These are phyloP conservation scores for Bacillus rossius DNA, from an alignment of 1,140 invertebrate species.

Conservation along the genomic window DNA sequence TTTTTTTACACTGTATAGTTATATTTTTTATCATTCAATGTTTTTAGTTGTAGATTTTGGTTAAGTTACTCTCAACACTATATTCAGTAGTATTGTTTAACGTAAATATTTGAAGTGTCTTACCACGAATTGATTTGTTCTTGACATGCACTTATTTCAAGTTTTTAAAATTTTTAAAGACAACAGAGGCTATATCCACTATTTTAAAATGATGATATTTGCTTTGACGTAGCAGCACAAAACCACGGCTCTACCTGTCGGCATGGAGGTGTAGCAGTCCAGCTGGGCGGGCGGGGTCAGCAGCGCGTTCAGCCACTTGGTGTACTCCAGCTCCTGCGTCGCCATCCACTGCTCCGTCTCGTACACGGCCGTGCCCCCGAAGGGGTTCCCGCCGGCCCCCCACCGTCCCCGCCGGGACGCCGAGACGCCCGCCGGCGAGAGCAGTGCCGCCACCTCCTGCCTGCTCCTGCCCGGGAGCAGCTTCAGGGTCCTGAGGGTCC, in stretches of 20 bases:
- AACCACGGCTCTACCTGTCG: too few relatives aligned
- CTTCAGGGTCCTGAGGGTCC: too few relatives aligned
- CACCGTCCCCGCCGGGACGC: too few relatives aligned
- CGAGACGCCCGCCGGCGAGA: too few relatives aligned
- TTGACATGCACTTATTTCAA: background rate
- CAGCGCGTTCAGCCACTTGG: slow-evolving; percentile 82
- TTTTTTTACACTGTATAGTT: too few relatives aligned
- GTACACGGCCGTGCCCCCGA: slow-evolving; percentile 51
- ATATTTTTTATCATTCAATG: too few relatives aligned
- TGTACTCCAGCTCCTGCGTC: slow-evolving; percentile 74
- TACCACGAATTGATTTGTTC: background rate
- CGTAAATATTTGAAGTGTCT: too few relatives aligned
- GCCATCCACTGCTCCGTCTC: slow-evolving; percentile 74
- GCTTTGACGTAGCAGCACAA: background rate
- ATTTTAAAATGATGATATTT: background rate
- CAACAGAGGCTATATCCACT: background rate
- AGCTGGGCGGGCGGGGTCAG: slow-evolving; percentile 70
- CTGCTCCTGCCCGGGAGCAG: too few relatives aligned
- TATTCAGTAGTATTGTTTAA: background rate
- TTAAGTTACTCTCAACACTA: background rate
- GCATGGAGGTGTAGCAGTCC: slow-evolving; percentile 41
- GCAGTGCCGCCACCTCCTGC: too few relatives aligned
- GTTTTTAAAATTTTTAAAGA: background rate
- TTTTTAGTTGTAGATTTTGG: too few relatives aligned
- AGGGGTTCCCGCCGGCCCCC: slow-evolving; percentile 48